Conservation (phyloP, 2,113 vertebrate genomes). For the Pogona vitticeps region DNA sequence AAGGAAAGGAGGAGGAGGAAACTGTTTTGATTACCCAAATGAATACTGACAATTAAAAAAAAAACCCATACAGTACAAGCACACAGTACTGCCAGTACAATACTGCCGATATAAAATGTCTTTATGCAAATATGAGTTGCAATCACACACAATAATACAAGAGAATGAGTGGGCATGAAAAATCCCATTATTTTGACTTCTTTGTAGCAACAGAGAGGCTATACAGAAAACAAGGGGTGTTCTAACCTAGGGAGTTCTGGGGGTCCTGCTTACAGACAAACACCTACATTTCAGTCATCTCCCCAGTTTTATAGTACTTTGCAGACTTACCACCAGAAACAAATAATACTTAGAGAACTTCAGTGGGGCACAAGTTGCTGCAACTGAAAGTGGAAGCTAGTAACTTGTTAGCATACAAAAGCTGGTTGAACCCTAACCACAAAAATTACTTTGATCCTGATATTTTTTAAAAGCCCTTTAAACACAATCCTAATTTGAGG, state of each 20-base stretch:
- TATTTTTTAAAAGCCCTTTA: background rate
- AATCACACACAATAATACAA: background rate
- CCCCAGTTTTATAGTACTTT: too few relatives aligned
- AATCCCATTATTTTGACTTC: too few relatives aligned
- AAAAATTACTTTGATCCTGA: background rate
- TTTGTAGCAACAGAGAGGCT: too few relatives aligned
- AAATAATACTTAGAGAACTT: too few relatives aligned
- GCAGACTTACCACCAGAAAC: too few relatives aligned
- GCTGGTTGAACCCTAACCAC: background rate
- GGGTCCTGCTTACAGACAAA: too few relatives aligned
- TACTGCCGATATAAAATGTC: too few relatives aligned
- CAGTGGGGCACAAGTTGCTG: background rate
- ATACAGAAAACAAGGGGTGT: too few relatives aligned
- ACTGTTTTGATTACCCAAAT: background rate
- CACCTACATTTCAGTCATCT: too few relatives aligned
- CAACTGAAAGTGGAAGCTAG: background rate
- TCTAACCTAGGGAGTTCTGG: too few relatives aligned
- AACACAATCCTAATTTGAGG: background rate
- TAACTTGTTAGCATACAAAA: background rate
- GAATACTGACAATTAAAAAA: background rate
- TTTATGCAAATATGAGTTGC: too few relatives aligned
- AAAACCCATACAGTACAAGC: background rate
- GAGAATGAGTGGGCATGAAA: background rate
- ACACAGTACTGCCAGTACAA: too few relatives aligned
- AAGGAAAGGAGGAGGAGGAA: background rate